A percentile compares a stretch with the other conserved stretches of the same genome.
Evolutionary conservation across 2,113 vertebrate species (phyloP).

Genomic region (Cephalopterus ornatus): DNA sequence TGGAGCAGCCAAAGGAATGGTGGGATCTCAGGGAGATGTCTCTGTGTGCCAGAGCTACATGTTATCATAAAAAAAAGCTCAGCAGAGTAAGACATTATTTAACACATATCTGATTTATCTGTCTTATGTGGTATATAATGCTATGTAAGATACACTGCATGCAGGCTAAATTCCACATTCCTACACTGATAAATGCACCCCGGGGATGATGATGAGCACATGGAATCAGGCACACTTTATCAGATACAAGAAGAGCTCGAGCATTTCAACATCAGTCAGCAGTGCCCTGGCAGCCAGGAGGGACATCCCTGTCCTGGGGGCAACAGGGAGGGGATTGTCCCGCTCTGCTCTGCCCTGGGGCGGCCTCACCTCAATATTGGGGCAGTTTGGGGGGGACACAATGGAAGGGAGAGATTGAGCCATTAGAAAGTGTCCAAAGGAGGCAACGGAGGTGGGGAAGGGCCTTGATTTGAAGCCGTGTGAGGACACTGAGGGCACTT

Average conservation of each 20-base stretch:
- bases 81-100: not conserved
- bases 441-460: not conserved
- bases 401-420: not conserved
- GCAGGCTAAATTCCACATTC: not conserved
- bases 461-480: not conserved
- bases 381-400: not conserved
- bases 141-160: not conserved
- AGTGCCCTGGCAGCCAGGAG: not conserved
- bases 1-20: not conserved
- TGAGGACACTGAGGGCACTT: not conserved
- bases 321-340: not conserved
- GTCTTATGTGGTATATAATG: accelerated
- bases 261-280: not conserved
- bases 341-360: not conserved
- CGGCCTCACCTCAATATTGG: not conserved
- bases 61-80: not conserved
- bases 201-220: accelerated
- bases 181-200: not conserved
- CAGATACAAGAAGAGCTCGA: not conserved
- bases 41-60: accelerated
- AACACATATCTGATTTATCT: not conserved
- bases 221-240: accelerated
- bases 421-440: not conserved
- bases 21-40: accelerated
- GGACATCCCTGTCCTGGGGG: not conserved